Conservation (phyloP, 2,888 invertebrate species). For the Tuta absoluta region DNA sequence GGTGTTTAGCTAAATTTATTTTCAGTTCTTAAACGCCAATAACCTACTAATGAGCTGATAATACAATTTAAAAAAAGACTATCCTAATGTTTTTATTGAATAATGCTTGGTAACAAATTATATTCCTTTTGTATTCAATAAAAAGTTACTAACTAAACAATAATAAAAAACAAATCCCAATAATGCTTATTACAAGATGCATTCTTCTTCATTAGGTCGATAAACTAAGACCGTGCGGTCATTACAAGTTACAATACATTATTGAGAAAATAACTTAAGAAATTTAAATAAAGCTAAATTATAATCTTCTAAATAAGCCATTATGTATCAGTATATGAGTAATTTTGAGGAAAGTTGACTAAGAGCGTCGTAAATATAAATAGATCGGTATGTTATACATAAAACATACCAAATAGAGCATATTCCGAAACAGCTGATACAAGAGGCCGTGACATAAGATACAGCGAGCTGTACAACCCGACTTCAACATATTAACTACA, state of each 20-base stretch:
- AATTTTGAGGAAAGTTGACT: slow-evolving; percentile 54
- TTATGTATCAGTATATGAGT: slow-evolving; percentile 59
- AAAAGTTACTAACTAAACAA: slow-evolving; percentile 73
- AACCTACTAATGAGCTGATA: slow-evolving; percentile 81
- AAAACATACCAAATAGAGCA: slow-evolving; percentile 38
- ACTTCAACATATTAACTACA: slow-evolving; percentile 62
- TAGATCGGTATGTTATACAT: slow-evolving; percentile 26
- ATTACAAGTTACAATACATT: slow-evolving; percentile 43
- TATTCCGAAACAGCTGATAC: slow-evolving; percentile 58
- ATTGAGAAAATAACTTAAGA: slow-evolving; percentile 73
- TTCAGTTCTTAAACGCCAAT: slow-evolving; percentile 81
- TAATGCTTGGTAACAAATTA: slow-evolving; percentile 81
- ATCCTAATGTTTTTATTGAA: slow-evolving; percentile 76
- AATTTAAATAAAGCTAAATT: slow-evolving; percentile 75
- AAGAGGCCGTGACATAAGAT: slow-evolving; percentile 49
- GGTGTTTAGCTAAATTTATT: slow-evolving; percentile 79
- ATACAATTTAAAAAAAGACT: slow-evolving; percentile 79
- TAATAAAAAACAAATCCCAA: slow-evolving; percentile 69
- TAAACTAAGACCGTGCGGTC: slow-evolving; percentile 19
- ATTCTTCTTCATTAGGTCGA: slow-evolving; percentile 11
- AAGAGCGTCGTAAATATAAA: slow-evolving; percentile 47
- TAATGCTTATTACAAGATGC: slow-evolving; percentile 50
- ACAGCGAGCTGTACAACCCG: slow-evolving; percentile 36
- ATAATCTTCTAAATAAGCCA: slow-evolving; percentile 65
- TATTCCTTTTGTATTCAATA: slow-evolving; percentile 77